Evolutionary conservation across 2,888 invertebrate species (phyloP).

Genomic region (Chloromyia formosa): DNA sequence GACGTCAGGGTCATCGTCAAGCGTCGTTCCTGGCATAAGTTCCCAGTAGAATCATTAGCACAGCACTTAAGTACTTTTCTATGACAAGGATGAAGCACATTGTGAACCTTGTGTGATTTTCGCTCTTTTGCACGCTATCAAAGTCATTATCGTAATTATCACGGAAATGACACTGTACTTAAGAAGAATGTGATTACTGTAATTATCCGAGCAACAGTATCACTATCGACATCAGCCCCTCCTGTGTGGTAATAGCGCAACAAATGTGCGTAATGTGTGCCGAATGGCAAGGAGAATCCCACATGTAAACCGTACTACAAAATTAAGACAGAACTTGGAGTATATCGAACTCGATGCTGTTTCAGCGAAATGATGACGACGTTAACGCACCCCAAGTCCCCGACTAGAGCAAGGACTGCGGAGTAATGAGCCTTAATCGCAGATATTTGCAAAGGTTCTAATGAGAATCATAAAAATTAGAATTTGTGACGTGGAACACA

Average conservation of each 20-base stretch:
- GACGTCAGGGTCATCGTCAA: neutral
- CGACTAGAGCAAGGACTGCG: no score
- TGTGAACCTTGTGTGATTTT: slow-evolving; percentile 7
- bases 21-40: neutral
- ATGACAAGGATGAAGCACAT: neutral
- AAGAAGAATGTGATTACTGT: slow-evolving; percentile 31
- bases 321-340: neutral
- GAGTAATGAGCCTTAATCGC: neutral
- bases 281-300: neutral
- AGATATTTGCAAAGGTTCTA: neutral
- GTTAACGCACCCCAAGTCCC: no score
- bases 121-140: slow-evolving; percentile 31
- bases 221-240: no score
- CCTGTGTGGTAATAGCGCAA: neutral
- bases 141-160: slow-evolving; percentile 33
- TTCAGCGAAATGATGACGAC: no score
- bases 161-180: slow-evolving; percentile 33
- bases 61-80: neutral
- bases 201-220: slow-evolving; percentile 26
- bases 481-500: neutral
- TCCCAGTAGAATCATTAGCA: neutral
- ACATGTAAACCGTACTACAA: neutral
- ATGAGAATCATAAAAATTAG: neutral
- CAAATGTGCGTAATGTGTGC: slow-evolving; percentile 25
- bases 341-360: neutral